Evolutionary conservation across 2,797 vertebrate genomes (phyloP), one percentile per base, ranked within the genome.

Genomic region (Meriones psammophilus): DNA sequence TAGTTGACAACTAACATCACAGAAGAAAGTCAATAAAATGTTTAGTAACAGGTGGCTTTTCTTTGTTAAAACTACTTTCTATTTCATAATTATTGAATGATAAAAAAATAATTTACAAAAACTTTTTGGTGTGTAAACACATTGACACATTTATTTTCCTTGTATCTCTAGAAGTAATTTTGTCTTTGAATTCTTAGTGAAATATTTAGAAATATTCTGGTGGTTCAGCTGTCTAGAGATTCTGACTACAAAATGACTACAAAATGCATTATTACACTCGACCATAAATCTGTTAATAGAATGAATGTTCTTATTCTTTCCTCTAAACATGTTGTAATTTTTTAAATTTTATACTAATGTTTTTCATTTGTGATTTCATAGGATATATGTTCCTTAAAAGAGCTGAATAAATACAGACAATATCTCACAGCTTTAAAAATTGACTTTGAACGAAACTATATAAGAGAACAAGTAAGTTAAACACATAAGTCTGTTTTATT

Each of bases 381-480:
- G 98, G 94, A 98, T 5, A 62, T 98, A 64, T 98, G 96, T 69
- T 93, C 97, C 36, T 89, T 98, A 81, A 98, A 97, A 80, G 96
- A 98, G 71, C 88, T 98, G 69, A 98, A 97, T 76, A 96, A 97
- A 77, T 98, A 98, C 42, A 96, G 97, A 30, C 89, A 98, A 7
- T 98, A 98, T 96, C 92, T 98, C 89, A 98, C 97, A n/a, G 97
- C 95, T 76, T 97, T 98, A 77, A 98, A 98, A 95, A 86, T 98
- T 92, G 97, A 98, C 77, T 98, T 97, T 95, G 96, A 98, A 96
- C 98, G 93, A 92, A 98, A 98, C 36, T 98, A 98, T 89, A 26
- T 96, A n/a, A 94, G 81, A 97, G 97, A 98, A 96, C 96, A 98
- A 94, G 97, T 98, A 98, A 95, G 97, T 98, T 94, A 96, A 96